Conservation (phyloP, 2,797 vertebrate genomes). For the Helostoma temminkii region DNA sequence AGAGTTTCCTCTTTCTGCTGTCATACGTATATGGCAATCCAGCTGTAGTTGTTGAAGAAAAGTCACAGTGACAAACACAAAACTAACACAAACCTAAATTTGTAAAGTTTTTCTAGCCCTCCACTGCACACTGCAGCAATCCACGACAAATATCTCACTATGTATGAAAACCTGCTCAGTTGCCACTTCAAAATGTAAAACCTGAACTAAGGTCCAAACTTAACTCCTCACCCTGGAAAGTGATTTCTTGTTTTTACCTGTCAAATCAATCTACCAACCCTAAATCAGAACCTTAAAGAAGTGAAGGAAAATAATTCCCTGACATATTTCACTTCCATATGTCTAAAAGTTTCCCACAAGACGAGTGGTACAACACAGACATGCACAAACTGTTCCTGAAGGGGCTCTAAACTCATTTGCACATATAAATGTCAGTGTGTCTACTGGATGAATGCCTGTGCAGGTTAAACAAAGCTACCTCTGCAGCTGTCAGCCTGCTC, state of each 20-base stretch:
- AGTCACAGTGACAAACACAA: neutral
- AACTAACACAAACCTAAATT: neutral
- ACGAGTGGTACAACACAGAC: neutral
- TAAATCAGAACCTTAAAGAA: neutral
- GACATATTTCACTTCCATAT: neutral
- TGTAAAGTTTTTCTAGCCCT: neutral
- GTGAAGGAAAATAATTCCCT: neutral
- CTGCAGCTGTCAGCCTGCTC: neutral
- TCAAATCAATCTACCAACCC: neutral
- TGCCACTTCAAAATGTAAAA: neutral
- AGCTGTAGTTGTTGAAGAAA: neutral
- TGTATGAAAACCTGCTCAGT: neutral
- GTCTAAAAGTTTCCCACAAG: neutral
- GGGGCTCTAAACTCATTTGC: slow-evolving; percentile 23
- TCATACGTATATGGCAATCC: neutral
- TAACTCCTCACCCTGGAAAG: too few species aligned
- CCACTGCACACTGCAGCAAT: neutral
- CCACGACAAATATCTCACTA: neutral
- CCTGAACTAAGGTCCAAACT: too few species aligned
- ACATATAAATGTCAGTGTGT: slow-evolving; percentile 50
- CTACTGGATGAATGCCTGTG: slow-evolving; percentile 4
- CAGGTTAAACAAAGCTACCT: neutral
- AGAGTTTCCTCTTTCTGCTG: neutral
- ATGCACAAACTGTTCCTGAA: neutral
- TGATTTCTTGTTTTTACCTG: neutral